phyloP scores from a whole-genome alignment of 1,140 invertebrate genomes.

The Sminthurides bifidus region DNA sequence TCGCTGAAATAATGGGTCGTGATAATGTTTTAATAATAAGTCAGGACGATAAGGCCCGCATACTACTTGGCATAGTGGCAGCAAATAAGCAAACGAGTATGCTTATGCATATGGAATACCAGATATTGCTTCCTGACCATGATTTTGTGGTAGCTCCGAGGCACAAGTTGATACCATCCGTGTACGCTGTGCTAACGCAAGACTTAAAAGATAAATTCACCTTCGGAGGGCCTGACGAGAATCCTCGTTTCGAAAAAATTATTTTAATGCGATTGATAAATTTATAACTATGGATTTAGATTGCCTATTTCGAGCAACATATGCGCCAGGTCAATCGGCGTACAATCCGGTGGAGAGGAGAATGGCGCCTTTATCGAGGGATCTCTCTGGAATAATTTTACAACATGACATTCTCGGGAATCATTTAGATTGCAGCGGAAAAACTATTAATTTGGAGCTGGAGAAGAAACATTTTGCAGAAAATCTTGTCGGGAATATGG shows the following conservation, averaged over 20 bases:
- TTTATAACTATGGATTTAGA: conserved; percentile 34
- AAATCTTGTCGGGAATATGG: conserved; percentile 31
- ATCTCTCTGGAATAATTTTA: conserved; percentile 36
- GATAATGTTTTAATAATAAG: conserved; percentile 32
- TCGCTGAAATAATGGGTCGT: conserved; percentile 29
- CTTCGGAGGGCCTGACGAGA: conserved; percentile 38
- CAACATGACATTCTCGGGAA: conserved; percentile 36
- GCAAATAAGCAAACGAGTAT: conserved; percentile 37
- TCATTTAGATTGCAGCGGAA: conserved; percentile 34
- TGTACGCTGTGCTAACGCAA: conserved; percentile 33
- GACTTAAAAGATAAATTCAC: conserved; percentile 27
- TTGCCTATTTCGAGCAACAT: conserved; percentile 36
- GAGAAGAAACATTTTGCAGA: conserved; percentile 30
- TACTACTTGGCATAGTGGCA: conserved; percentile 38
- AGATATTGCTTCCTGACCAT: conserved; percentile 37
- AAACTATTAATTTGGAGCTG: not conserved
- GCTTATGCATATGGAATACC: conserved; percentile 38
- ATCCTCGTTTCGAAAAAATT: conserved; percentile 26
- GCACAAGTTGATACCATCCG: conserved; percentile 33
- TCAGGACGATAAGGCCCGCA: conserved; percentile 37
- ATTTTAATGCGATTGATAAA: conserved; percentile 10
- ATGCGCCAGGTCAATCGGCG: conserved; percentile 37
- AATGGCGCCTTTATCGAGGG: conserved; percentile 37
- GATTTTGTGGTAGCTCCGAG: conserved; percentile 37
- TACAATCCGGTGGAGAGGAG: conserved; percentile 34